Evolutionary conservation across 2,113 vertebrate genomes (phyloP).

Genomic region (Megaceryle maxima): DNA sequence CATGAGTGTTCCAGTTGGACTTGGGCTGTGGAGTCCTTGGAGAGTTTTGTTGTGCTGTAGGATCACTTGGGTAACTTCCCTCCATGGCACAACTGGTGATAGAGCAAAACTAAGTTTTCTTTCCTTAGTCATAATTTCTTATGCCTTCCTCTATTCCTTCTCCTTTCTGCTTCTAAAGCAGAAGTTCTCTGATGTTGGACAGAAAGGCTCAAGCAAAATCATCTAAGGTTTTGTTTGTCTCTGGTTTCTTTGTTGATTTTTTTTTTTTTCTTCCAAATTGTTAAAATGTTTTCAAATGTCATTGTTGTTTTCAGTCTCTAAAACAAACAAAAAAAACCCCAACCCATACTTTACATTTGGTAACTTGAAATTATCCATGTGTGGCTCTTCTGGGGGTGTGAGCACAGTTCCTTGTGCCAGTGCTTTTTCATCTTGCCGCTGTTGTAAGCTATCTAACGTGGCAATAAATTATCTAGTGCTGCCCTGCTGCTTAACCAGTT

Average conservation of each 20-base stretch:
- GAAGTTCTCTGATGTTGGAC: not conserved
- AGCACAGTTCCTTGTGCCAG: fast-evolving
- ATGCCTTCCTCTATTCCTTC: not conserved
- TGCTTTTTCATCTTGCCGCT: not conserved
- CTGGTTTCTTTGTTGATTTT: not conserved
- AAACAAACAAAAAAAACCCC: not conserved
- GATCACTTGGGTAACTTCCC: not conserved
- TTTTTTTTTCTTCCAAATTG: not conserved
- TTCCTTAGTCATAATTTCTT: not conserved
- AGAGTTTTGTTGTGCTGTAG: not conserved
- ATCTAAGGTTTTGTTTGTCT: not conserved
- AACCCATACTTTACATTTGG: not conserved
- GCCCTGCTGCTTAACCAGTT: not conserved
- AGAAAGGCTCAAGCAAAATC: not conserved
- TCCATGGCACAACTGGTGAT: not conserved
- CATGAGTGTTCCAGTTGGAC: fast-evolving
- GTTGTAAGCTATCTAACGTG: not conserved
- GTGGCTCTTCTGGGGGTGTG: not conserved
- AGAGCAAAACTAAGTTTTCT: not conserved
- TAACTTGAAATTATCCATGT: not conserved
- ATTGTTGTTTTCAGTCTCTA: not conserved
- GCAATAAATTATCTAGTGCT: not conserved
- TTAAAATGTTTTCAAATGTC: not conserved
- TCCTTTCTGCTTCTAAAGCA: not conserved
- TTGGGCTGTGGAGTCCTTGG: not conserved